A percentile compares a stretch with the other conserved stretches of the same genome.
Evolutionary conservation across 2,113 vertebrate genomes (phyloP).

Genomic region (Arenaria interpres): DNA sequence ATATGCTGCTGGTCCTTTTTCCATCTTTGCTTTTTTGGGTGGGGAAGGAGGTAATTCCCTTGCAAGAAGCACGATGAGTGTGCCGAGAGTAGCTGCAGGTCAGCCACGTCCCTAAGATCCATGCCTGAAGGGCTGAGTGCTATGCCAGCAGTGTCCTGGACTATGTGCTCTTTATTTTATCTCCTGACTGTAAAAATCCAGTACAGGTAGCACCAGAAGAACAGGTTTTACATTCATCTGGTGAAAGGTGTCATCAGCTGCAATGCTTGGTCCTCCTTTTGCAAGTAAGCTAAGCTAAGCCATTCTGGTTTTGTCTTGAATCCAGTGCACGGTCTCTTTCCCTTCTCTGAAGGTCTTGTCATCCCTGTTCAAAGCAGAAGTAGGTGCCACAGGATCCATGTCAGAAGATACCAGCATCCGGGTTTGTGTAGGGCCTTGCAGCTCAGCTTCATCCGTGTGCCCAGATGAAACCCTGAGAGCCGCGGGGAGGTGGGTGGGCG

Average conservation of each 20-base stretch:
- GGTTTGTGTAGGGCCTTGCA: background rate
- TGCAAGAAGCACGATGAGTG: background rate
- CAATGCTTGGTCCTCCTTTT: background rate
- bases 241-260: background rate
- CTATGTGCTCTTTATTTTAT: background rate
- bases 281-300: background rate
- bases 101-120: background rate
- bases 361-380: background rate
- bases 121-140: background rate
- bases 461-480: fast-evolving
- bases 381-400: background rate
- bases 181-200: background rate
- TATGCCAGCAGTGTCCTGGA: background rate
- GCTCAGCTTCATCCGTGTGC: fast-evolving
- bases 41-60: background rate
- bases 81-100: background rate
- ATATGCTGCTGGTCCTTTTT: background rate
- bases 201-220: background rate
- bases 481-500: background rate
- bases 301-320: background rate
- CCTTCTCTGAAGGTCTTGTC: background rate
- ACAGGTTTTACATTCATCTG: background rate
- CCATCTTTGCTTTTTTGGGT: background rate
- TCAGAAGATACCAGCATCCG: background rate
- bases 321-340: background rate